Base-by-base conservation (phyloP, 1,140 invertebrate species). In the Choristoneura fumiferana region DNA sequence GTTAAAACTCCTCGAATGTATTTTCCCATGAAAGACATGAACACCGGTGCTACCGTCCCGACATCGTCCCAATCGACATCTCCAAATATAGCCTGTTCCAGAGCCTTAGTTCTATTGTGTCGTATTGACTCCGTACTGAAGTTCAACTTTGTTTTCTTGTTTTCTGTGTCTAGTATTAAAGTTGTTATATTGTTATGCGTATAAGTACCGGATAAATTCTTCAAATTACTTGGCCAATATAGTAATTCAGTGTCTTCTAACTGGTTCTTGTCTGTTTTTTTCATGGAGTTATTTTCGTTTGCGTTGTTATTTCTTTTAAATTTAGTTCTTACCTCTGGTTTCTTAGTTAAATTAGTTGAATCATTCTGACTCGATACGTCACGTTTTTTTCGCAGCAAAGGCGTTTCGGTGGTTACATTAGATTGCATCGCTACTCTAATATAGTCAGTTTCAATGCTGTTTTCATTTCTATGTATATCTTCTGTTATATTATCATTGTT, bases 11-110 rank as follows among this genome's bases (percentile, higher is more conserved):
- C 86, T 40, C 55, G 78, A 15, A 82, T 65, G 58, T 87, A 81
- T 80, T 89, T 89, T 5, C 84, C 86, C 0, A 87, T 68, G 56
- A 89, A 81, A 9, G 78, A 81, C 43, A 82, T 69, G 55, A 89
- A 87, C 0, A 71, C 67, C 29, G 82, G 81, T 4, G 71, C 75
- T 8, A 84, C 72, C n/a, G 71, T 69, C 38, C 81, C 81, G 0
- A 86, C 57, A 63, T 89, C 78, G 54, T 83, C 67, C 84, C 84
- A 87, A 63, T 87, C 64, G 0, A 84, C 74, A 33, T 84, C 67
- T 6, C 79, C 80, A 56, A 89, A 84, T 73, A 87, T 84, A 36
- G 78, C 81, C 38, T 73, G 67, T 62, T 84, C 76, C 49, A 84
- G 54, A 4, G 72, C 77, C 37, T 54, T 59, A 9, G 77, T 76